Evolutionary conservation across 92 coral and sea anemone genomes (phyloP).

Genomic region (Plumapathes pennacea): DNA sequence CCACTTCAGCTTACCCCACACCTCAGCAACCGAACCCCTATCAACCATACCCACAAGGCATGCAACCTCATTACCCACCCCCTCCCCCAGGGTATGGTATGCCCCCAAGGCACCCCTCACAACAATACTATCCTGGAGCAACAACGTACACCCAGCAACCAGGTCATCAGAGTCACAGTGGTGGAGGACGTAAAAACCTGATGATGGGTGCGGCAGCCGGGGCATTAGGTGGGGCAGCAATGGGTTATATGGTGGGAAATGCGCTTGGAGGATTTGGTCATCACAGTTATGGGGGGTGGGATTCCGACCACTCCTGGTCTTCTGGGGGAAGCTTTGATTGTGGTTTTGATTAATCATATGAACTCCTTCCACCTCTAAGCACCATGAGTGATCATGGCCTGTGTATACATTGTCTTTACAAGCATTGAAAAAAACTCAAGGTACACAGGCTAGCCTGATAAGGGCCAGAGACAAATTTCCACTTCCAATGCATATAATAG

Average conservation of each 20-base stretch:
- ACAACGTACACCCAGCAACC: slow-evolving; percentile 64
- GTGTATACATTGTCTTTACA: too few species aligned
- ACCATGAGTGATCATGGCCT: too few species aligned
- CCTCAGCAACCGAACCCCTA: slow-evolving; percentile 42
- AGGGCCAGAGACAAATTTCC: too few species aligned
- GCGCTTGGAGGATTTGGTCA: slow-evolving; percentile 88
- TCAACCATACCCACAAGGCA: slow-evolving; percentile 51
- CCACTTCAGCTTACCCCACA: slow-evolving; percentile 50
- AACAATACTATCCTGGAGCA: slow-evolving; percentile 54
- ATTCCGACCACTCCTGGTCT: slow-evolving; percentile 89
- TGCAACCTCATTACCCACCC: slow-evolving; percentile 36
- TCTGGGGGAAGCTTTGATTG: slow-evolving; percentile 95
- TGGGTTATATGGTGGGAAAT: slow-evolving; percentile 94
- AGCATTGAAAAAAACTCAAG: too few species aligned
- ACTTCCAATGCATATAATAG: too few species aligned
- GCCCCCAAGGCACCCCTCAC: slow-evolving; percentile 75
- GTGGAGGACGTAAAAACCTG: slow-evolving; percentile 43
- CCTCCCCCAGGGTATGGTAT: slow-evolving; percentile 81
- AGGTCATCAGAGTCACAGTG: slow-evolving; percentile 14
- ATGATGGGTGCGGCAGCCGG: slow-evolving; percentile 98
- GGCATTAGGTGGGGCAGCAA: slow-evolving; percentile 90
- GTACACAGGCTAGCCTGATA: too few species aligned
- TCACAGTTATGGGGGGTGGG: slow-evolving; percentile 84
- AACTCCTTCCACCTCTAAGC: too few species aligned
- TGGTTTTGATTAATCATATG: slow-evolving; percentile 63